Conservation (phyloP, 1,140 invertebrate species). For the Lordiphosa collinella region DNA sequence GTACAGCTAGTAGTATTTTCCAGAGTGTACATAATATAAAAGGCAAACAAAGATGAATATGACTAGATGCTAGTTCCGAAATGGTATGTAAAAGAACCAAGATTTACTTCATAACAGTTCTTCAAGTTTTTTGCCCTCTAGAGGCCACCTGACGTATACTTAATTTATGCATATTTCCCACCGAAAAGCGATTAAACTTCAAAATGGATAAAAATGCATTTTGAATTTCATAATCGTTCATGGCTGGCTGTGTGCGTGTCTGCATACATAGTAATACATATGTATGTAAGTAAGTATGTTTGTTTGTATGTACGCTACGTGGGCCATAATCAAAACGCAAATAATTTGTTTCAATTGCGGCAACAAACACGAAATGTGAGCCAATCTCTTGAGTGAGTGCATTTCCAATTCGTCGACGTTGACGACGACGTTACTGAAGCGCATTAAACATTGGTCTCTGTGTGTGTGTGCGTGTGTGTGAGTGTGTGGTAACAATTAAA, state of each 20-base stretch:
- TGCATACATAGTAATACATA: background rate
- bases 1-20: no score
- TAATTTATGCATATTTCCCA: conserved; percentile 25
- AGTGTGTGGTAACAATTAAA: conserved; percentile 65
- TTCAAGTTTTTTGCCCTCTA: no score
- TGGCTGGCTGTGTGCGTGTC: conserved; percentile 7
- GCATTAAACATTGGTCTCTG: conserved; percentile 31
- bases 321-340: conserved; percentile 50
- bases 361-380: conserved; percentile 49
- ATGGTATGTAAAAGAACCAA: no score
- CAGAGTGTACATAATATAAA: no score
- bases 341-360: conserved; percentile 67
- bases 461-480: conserved; percentile 14
- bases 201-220: conserved; percentile 21
- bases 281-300: conserved; percentile 4
- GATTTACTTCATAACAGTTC: no score
- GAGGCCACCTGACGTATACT: conserved; percentile 5
- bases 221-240: conserved; percentile 31
- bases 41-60: no score
- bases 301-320: no score
- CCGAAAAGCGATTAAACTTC: background rate
- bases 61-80: no score
- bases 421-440: conserved; percentile 61
- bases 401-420: conserved; percentile 32
- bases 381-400: conserved; percentile 44